Evolutionary conservation across 2,113 vertebrate species (phyloP).

Genomic region (Tachycineta bicolor): DNA sequence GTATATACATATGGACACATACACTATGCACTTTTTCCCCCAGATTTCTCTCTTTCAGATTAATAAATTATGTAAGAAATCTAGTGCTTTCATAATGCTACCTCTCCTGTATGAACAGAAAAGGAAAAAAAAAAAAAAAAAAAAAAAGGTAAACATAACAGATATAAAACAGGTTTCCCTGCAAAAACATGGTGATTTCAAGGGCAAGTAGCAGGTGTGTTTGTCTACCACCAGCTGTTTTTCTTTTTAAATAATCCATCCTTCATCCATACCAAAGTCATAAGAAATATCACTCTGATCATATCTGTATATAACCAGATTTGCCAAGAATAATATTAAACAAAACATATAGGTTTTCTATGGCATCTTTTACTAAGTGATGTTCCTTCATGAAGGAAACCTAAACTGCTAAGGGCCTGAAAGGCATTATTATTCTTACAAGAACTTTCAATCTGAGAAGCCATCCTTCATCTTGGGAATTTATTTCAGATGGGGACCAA

Average conservation of each 20-base stretch:
- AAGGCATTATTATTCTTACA: conserved; percentile 45
- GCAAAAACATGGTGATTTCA: neutral
- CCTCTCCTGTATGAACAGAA: neutral
- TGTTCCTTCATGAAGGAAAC: neutral
- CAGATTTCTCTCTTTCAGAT: neutral
- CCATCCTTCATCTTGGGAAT: conserved; percentile 59
- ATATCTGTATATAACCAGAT: neutral
- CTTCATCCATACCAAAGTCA: neutral
- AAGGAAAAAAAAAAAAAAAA: neutral
- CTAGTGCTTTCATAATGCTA: neutral
- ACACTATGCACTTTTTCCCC: neutral
- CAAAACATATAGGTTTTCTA: neutral
- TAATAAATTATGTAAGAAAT: neutral
- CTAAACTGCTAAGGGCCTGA: conserved; percentile 23
- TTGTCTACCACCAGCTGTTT: neutral
- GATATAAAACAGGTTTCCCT: neutral
- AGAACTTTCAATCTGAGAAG: conserved; percentile 40
- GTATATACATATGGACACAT: neutral
- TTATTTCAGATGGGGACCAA: conserved; percentile 48
- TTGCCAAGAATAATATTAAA: neutral
- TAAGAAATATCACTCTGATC: neutral
- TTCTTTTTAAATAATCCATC: neutral
- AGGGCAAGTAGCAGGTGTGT: neutral
- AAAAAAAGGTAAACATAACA: neutral
- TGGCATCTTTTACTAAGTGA: neutral